Evolutionary conservation across 2,113 vertebrate genomes (phyloP), one percentile per base, ranked within the genome.

Genomic region (Ariopsis seemanni): DNA sequence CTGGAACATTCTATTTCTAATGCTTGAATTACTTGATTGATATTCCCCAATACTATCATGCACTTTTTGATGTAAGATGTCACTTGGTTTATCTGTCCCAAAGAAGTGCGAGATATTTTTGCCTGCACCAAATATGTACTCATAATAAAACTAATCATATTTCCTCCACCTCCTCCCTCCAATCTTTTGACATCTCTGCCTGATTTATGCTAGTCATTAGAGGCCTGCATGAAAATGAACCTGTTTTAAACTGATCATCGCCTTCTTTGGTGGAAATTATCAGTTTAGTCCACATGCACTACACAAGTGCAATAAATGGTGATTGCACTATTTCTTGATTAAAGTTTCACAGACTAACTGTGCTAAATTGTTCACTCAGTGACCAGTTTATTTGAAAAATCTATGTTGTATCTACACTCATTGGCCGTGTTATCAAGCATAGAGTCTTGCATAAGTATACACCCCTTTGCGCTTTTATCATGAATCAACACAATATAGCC

Each of bases 51-150:
- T 22, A 48, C 42, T 3, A 50, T 52, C 12, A 27, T 12, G 10
- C 22, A 83, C 12, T 42, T 11, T 83, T 48, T 65, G 50, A 65
- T 50, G 15, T 17, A 50, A n/a, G 34, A 71, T 55, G 8, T 34
- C 10, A 84, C 14, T 34, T 22, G 50, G n/a, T 30, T 84, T 22
- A 57, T 72, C 30, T 60, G 27, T 63, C 34, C 34, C 65, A 85
- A 85, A 74, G 55, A 77, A 78, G 72, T 55, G 72, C 72, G 62
- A n/a, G 55, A 85, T 75, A 65, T 53, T 65, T 72, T 74, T 84
- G 22, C 55, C 84, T 75, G 57, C 58, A 63, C 27, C 52, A 84
- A 57, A 72, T 84, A 34, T 34, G 10, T 17, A 53, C 25, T 30
- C 7, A 55, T 34, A 20, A 60, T 20, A 34, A 57, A n/a, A 80